These are phyloP conservation scores for Fissipunctia ypsillon DNA, from an alignment of 2,888 invertebrate genomes.

Conservation along the genomic window DNA sequence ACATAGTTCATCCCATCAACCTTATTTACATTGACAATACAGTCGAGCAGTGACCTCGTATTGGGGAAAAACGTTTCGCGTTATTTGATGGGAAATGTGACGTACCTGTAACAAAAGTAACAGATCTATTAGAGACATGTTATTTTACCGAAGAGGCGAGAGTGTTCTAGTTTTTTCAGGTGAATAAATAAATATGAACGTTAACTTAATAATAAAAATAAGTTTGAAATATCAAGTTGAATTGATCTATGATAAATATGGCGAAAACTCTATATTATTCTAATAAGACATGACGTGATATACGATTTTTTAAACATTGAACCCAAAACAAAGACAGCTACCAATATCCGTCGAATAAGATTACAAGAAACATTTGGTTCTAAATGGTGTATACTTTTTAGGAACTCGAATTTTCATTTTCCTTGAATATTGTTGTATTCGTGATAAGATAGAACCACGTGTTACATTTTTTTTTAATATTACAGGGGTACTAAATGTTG, in stretches of 20 bases:
- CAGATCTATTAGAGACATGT: conserved; percentile 55
- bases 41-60: conserved; percentile 57
- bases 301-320: too few species aligned
- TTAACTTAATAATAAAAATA: not conserved
- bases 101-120: conserved; percentile 79
- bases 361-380: too few species aligned
- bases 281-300: too few species aligned
- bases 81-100: conserved; percentile 55
- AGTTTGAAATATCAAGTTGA: not conserved
- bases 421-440: not conserved
- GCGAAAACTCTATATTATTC: too few species aligned
- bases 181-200: not conserved
- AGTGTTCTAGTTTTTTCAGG: not conserved
- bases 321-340: not conserved
- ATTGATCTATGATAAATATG: not conserved
- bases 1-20: conserved; percentile 67
- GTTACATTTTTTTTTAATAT: conserved; percentile 1
- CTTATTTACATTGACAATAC: conserved; percentile 71
- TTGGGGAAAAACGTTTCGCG: conserved; percentile 45
- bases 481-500: conserved; percentile 9
- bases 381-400: too few species aligned
- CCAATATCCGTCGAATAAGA: conserved; percentile 3
- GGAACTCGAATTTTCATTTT: not conserved
- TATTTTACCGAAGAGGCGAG: conserved; percentile 15
- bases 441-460: conserved; percentile 14